A percentile compares a stretch with the other conserved stretches of the same genome.
Evolutionary conservation across 2,888 invertebrate species (phyloP).

Genomic region (Acronicta aceris): DNA sequence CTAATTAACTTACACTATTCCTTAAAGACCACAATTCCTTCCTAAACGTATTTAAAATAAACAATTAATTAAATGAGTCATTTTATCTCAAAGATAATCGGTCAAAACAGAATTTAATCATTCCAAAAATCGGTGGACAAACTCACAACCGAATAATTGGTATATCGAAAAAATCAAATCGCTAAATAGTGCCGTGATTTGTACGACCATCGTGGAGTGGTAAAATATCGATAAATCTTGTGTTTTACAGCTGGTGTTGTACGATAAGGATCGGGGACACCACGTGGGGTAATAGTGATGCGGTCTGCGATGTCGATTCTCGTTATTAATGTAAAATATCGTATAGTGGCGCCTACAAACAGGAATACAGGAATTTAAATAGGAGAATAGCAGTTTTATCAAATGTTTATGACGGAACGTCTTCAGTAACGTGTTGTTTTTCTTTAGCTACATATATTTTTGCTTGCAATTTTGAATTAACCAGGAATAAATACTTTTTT

Average conservation of each 20-base stretch:
- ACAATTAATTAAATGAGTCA: slow-evolving; percentile 53
- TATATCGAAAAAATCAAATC: slow-evolving; percentile 65
- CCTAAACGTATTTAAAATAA: slow-evolving; percentile 26
- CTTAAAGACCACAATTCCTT: slow-evolving; percentile 9
- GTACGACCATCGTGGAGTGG: slow-evolving; percentile 78
- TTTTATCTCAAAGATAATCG: slow-evolving; percentile 52
- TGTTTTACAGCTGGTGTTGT: slow-evolving; percentile 86
- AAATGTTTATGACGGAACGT: slow-evolving; percentile 32
- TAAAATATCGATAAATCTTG: slow-evolving; percentile 88
- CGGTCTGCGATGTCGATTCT: slow-evolving; percentile 50
- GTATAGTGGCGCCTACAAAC: slow-evolving; percentile 54
- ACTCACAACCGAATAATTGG: slow-evolving; percentile 62
- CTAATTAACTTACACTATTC: neutral
- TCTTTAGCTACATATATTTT: slow-evolving; percentile 19
- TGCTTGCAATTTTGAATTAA: slow-evolving; percentile 29
- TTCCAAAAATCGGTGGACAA: slow-evolving; percentile 31
- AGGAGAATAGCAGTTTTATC: slow-evolving; percentile 49
- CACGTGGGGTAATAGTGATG: slow-evolving; percentile 85
- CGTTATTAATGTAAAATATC: slow-evolving; percentile 50
- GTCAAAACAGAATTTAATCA: slow-evolving; percentile 49
- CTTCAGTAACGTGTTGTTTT: slow-evolving; percentile 34
- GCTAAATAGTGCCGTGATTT: slow-evolving; percentile 85
- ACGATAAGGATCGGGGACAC: slow-evolving; percentile 84
- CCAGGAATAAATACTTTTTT: slow-evolving; percentile 3
- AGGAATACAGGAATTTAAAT: slow-evolving; percentile 49